Conservation (phyloP, 2,888 invertebrate genomes). For the Microctonus aethiopoides region DNA sequence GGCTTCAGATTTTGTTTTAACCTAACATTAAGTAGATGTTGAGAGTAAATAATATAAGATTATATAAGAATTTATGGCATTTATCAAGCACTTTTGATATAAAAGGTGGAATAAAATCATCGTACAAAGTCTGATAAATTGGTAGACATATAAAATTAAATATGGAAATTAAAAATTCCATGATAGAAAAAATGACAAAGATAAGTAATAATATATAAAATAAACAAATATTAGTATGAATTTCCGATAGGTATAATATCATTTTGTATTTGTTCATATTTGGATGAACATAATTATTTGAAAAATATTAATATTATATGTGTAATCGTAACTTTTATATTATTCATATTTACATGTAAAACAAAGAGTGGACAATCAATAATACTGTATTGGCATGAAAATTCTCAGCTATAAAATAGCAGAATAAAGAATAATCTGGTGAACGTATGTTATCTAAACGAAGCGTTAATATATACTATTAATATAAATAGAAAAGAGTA, state of each 20-base stretch:
- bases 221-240: too few species aligned
- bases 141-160: too few species aligned
- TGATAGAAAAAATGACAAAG: too few species aligned
- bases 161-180: too few species aligned
- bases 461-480: not conserved
- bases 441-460: too few species aligned
- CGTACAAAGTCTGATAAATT: not conserved
- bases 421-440: too few species aligned
- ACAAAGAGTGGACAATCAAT: not conserved
- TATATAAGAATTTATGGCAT: not conserved
- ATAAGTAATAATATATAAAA: not conserved
- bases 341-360: not conserved
- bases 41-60: too few species aligned
- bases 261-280: too few species aligned
- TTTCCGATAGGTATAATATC: too few species aligned
- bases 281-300: not conserved
- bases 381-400: not conserved
- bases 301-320: not conserved
- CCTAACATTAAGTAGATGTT: too few species aligned
- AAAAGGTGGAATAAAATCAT: not conserved
- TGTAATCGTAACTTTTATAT: not conserved
- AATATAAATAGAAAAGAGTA: not conserved
- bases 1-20: too few species aligned
- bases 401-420: not conserved
- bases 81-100: not conserved